Evolutionary conservation across 2,888 invertebrate species (phyloP).

Genomic region (Platycheirus albimanus): DNA sequence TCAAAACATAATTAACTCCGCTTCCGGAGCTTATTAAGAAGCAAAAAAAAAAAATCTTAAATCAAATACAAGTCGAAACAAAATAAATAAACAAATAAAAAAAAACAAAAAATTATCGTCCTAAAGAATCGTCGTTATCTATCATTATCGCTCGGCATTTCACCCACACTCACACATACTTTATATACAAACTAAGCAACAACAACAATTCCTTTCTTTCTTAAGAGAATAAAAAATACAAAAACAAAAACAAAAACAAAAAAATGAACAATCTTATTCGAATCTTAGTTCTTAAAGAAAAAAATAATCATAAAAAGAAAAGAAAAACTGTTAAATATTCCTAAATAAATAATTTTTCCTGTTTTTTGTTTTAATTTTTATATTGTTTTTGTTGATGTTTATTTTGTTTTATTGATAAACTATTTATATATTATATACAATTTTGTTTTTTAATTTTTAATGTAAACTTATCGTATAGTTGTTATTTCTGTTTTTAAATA

Average conservation of each 20-base stretch:
- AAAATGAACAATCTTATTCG: constrained; percentile 70
- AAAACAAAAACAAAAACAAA: no score
- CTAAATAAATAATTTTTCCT: constrained; percentile 30
- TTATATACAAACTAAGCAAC: constrained; percentile 61
- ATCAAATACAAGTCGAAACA: constrained; percentile 58
- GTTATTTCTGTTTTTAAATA: no score
- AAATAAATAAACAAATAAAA: constrained; percentile 24
- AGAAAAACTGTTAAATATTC: constrained; percentile 43
- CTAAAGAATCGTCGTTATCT: constrained; percentile 65
- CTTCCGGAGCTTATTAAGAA: constrained; percentile 26
- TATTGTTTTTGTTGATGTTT: constrained; percentile 17
- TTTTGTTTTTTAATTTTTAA: constrained; percentile 49
- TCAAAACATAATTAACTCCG: constrained; percentile 40
- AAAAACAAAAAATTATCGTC: constrained; percentile 53
- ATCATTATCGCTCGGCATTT: constrained; percentile 68
- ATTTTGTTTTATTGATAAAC: constrained; percentile 29
- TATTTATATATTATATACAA: constrained; percentile 53
- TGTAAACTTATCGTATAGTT: constrained; percentile 41
- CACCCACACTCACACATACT: constrained; percentile 40
- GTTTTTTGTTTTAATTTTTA: constrained; percentile 22
- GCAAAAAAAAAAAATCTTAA: constrained; percentile 32
- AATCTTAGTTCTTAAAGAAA: constrained; percentile 64
- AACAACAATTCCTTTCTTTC: constrained; percentile 57
- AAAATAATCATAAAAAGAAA: constrained; percentile 5
- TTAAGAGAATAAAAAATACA: constrained; percentile 21